Base-by-base conservation (phyloP, 2,797 vertebrate genomes). In the Propithecus deckenii region DNA sequence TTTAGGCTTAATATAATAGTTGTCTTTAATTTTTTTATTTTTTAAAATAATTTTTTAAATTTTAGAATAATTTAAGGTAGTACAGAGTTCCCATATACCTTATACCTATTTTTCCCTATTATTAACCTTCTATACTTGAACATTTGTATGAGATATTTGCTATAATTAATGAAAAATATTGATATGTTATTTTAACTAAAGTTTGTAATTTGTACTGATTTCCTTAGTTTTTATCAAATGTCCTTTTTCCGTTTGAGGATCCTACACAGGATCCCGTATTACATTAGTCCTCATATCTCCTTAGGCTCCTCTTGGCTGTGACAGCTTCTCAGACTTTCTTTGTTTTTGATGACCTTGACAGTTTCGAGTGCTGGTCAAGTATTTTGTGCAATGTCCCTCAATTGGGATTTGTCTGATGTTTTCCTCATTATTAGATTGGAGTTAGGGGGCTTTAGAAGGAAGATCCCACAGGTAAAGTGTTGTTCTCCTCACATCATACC, bases 1-100 rank as follows among this genome's bases (percentile, higher is more conserved):
- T 96, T 79, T 61, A 84, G 46, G 22, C 38, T 94, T 87, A 94
- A 63, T 84, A 18, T 46, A 83, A n/a, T 75, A 85, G 28, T 35
- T 86, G 13, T 50, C 32, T 78, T 67, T 80, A 18, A 32, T 6
- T 80, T 23, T 91, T 93, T 78, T 32, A 13, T 32, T 91, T 93
- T 78, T 32, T 17, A 79, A 79, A 78, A 78, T 12, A 55, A 74
- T 35, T 32, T 89, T 89, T 84, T 32, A 59, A 80, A 61, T 86
- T 78, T 92, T 69, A 75, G n/a, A 28, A 23, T 35, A 55, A 57
- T 76, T 85, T 69, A 30, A 92, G 41, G 32, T 17, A 55, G 17
- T 41, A 28, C 30, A 48, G 41, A 41, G 13, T 63, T 86, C 5
- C 17, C 69, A n/a, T 32, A 81, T 63, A 46, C 15, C 20, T 30